These are phyloP conservation scores for Mycteria americana DNA, from an alignment of 2,797 vertebrate species.

Conservation along the genomic window DNA sequence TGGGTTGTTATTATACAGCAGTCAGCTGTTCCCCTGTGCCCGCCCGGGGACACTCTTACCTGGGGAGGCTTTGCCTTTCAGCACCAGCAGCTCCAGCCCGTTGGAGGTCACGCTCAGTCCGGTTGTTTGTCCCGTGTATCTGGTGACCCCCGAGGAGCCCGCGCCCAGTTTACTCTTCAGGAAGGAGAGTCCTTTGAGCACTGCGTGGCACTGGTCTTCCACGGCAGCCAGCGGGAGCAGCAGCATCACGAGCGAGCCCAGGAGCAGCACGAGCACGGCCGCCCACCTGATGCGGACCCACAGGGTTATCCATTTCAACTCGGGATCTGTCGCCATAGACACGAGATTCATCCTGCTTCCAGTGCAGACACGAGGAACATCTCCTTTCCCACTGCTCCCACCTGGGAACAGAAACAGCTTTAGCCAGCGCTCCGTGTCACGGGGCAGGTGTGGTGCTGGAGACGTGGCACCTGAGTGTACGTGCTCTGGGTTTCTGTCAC, in stretches of 20 bases:
- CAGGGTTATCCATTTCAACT: slow-evolving; percentile 65
- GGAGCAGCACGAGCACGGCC: slow-evolving; percentile 77
- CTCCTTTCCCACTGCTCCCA: not conserved
- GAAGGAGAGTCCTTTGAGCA: slow-evolving; percentile 79
- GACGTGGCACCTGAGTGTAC: rapidly evolving
- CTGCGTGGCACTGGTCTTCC: slow-evolving; percentile 80
- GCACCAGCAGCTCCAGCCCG: slow-evolving; percentile 80
- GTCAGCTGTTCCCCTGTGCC: not conserved
- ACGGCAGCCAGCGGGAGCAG: slow-evolving; percentile 82
- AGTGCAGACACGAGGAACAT: not conserved
- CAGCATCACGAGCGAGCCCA: slow-evolving; percentile 83
- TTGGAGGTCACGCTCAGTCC: slow-evolving; percentile 86
- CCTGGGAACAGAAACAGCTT: not conserved
- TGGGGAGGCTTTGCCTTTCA: slow-evolving; percentile 81
- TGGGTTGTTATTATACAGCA: not conserved
- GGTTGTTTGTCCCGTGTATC: slow-evolving; percentile 75
- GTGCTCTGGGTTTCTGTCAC: too few relatives aligned
- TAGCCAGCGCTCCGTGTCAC: rapidly evolving
- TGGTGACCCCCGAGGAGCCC: slow-evolving; percentile 22
- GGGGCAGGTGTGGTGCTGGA: not conserved
- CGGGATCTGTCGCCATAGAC: slow-evolving; percentile 56
- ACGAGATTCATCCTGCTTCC: slow-evolving; percentile 68
- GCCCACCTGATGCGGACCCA: slow-evolving; percentile 82
- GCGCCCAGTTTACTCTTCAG: slow-evolving; percentile 80
- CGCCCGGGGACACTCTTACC: slow-evolving; percentile 68